Conservation (phyloP, 2,797 vertebrate genomes). For the Sciurus vulgaris region DNA sequence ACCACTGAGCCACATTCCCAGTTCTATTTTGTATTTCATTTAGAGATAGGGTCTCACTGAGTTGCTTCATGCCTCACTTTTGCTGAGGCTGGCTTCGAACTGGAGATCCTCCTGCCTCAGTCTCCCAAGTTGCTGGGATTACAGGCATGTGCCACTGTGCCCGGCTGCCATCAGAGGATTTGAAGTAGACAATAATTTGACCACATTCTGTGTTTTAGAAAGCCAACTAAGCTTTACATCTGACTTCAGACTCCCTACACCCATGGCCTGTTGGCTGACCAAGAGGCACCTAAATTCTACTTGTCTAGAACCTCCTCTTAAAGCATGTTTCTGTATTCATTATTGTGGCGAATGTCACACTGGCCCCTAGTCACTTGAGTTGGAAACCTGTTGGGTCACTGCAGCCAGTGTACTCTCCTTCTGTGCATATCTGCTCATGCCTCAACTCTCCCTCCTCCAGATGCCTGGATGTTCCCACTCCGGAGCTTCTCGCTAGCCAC, state of each 20-base stretch:
- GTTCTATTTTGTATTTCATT: no score
- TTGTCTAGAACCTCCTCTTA: constrained; percentile 33
- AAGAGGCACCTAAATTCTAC: background rate
- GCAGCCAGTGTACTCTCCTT: no score
- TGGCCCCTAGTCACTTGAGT: background rate
- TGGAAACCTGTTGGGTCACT: background rate
- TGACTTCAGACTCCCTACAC: constrained; percentile 3
- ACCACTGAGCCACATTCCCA: no score
- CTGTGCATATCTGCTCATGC: background rate
- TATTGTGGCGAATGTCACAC: background rate
- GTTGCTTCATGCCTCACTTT: no score
- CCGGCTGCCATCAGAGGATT: background rate
- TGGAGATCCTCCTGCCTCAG: no score
- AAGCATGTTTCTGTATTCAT: background rate
- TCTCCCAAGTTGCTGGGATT: no score
- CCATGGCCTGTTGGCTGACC: background rate
- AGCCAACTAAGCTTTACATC: background rate
- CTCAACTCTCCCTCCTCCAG: background rate
- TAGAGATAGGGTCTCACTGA: no score
- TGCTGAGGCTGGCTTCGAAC: no score
- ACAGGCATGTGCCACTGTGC: no score
- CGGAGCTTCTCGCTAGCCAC: background rate
- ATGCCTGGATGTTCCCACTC: background rate
- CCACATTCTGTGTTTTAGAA: constrained; percentile 28
- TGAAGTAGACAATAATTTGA: background rate